These are phyloP conservation scores for Cladopsammia gracilis DNA, from an alignment of 64 coral and sea anemone genomes.

Conservation along the genomic window DNA sequence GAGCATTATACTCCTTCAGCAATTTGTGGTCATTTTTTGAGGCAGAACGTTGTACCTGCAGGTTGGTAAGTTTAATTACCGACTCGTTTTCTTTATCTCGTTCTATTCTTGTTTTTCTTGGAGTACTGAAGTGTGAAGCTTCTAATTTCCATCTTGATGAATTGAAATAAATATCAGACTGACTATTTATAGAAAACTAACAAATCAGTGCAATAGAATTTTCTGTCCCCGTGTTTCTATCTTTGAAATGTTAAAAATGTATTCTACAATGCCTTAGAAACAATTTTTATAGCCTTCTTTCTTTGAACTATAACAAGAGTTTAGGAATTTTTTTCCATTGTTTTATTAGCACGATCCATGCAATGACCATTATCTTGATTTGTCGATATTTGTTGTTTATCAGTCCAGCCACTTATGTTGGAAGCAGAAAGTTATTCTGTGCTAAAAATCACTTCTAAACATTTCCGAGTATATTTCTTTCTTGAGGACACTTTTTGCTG, in stretches of 20 bases:
- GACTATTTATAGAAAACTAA: too few relatives aligned
- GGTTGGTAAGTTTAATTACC: slow-evolving; percentile 1
- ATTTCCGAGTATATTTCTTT: neutral
- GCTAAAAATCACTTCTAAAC: slow-evolving; percentile 10
- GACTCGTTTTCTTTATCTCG: slow-evolving; percentile 19
- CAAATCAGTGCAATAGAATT: too few relatives aligned
- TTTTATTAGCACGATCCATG: neutral
- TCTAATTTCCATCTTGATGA: slow-evolving; percentile 33
- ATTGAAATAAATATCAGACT: too few relatives aligned
- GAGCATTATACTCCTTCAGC: neutral
- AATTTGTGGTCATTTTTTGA: too few relatives aligned
- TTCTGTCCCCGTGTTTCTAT: too few relatives aligned
- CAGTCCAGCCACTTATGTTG: neutral
- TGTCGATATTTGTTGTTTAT: neutral
- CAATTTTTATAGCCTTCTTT: neutral
- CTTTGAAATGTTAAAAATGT: too few relatives aligned
- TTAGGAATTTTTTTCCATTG: neutral
- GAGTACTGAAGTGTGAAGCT: slow-evolving; percentile 14
- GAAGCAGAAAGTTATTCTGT: neutral
- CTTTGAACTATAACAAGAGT: neutral
- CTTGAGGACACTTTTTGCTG: neutral
- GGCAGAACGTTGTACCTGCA: neutral
- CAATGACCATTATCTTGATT: neutral
- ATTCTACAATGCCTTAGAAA: neutral
- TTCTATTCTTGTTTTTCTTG: slow-evolving; percentile 8